These are phyloP conservation scores for Hirtodrosophila alboralis DNA, from an alignment of 2,888 invertebrate genomes.

Conservation along the genomic window DNA sequence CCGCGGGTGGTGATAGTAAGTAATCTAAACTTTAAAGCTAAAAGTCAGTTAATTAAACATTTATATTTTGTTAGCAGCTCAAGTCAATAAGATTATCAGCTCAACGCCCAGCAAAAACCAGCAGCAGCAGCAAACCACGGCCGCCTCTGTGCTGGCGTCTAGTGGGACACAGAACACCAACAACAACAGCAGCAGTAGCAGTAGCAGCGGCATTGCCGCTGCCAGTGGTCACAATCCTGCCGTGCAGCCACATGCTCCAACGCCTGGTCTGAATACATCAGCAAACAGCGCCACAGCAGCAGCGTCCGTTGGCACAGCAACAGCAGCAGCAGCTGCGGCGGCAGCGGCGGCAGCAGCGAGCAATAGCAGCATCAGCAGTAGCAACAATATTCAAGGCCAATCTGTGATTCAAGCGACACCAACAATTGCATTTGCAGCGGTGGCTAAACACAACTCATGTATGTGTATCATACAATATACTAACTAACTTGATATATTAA, in stretches of 20 bases:
- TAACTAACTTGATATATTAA: too few relatives aligned
- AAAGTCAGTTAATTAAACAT: not conserved
- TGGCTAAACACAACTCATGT: slow-evolving; percentile 86
- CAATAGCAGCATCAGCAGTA: slow-evolving; percentile 51
- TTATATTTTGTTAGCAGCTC: slow-evolving; percentile 37
- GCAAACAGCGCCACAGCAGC: slow-evolving; percentile 52
- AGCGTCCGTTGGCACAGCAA: slow-evolving; percentile 26
- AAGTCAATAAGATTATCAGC: slow-evolving; percentile 82
- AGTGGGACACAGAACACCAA: slow-evolving; percentile 45
- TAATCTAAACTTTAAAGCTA: not conserved
- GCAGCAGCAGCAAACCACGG: slow-evolving; percentile 71
- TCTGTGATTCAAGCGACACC: slow-evolving; percentile 84
- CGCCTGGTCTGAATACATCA: slow-evolving; percentile 81
- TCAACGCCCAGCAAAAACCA: slow-evolving; percentile 84
- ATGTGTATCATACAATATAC: too few relatives aligned
- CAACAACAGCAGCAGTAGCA: slow-evolving; percentile 50
- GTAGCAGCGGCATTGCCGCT: slow-evolving; percentile 53
- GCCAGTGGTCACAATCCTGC: slow-evolving; percentile 74
- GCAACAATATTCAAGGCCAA: slow-evolving; percentile 83
- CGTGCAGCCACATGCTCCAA: slow-evolving; percentile 81
- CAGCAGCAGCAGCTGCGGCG: slow-evolving; percentile 38
- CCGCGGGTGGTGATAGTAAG: slow-evolving; percentile 85
- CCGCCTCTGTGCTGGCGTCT: slow-evolving; percentile 80
- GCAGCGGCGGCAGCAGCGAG: slow-evolving; percentile 42
- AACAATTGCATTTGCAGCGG: slow-evolving; percentile 87